Conservation (phyloP, 2,113 vertebrate species). For the Merops nubicus region DNA sequence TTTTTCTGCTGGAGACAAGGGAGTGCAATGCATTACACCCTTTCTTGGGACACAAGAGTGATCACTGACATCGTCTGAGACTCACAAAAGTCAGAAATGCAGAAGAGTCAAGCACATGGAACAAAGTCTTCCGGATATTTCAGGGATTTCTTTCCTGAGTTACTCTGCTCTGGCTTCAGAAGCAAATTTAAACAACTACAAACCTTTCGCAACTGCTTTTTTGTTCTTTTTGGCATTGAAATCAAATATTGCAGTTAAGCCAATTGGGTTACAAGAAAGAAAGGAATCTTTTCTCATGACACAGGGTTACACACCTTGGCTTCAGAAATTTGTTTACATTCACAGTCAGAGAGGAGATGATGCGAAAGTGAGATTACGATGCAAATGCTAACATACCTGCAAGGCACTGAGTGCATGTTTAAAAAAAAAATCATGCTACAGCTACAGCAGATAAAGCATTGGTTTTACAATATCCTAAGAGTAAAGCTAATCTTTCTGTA, state of each 20-base stretch:
- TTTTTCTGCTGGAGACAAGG: background rate
- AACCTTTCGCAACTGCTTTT: background rate
- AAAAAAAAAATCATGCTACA: background rate
- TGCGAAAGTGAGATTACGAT: background rate
- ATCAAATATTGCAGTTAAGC: background rate
- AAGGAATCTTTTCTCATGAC: background rate
- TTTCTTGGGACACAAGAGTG: background rate
- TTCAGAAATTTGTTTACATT: background rate
- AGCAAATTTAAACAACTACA: background rate
- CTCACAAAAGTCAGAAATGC: background rate
- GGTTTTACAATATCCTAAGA: background rate
- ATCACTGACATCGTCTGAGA: background rate
- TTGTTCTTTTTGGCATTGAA: background rate
- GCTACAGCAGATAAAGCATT: background rate
- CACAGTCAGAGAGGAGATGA: background rate
- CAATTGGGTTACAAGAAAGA: background rate
- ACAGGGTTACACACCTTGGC: background rate
- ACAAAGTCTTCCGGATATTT: background rate
- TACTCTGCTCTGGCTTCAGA: background rate
- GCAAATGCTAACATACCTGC: background rate
- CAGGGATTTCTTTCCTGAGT: background rate
- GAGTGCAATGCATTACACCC: fast-evolving
- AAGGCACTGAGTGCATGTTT: background rate
- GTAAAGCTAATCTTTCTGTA: background rate
- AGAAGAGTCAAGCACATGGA: background rate